Evolutionary conservation across 2,797 vertebrate species (phyloP).

Genomic region (Moxostoma hubbsi): DNA sequence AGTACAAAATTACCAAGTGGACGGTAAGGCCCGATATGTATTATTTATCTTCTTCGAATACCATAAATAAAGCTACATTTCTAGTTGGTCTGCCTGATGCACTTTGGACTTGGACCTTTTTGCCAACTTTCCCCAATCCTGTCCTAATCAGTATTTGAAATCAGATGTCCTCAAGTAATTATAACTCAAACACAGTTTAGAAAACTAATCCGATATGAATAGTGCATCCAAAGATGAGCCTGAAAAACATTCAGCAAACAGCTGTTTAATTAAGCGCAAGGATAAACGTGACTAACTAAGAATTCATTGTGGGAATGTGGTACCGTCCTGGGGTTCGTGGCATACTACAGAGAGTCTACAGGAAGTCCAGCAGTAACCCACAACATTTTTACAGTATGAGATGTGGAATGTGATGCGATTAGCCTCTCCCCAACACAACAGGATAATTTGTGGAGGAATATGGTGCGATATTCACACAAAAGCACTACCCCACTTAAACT

Average conservation of each 20-base stretch:
- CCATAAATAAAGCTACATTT: no score
- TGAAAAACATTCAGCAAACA: not conserved
- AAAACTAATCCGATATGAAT: no score
- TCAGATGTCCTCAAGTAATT: no score
- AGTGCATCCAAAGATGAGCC: not conserved
- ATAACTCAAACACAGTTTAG: no score
- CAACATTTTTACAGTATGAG: conserved; percentile 30
- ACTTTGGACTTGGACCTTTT: no score
- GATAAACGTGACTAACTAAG: conserved; percentile 1
- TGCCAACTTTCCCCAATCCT: no score
- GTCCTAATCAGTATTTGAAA: no score
- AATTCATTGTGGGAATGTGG: not conserved
- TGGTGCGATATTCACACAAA: not conserved
- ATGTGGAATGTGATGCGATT: conserved; percentile 43
- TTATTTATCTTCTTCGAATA: no score
- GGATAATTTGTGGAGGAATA: not conserved
- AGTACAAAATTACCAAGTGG: no score
- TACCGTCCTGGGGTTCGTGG: not conserved
- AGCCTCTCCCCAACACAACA: conserved; percentile 7
- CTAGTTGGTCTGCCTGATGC: no score
- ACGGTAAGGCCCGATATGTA: no score
- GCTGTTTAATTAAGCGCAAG: not conserved
- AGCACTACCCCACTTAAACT: conserved; percentile 2
- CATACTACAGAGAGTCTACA: conserved; percentile 7
- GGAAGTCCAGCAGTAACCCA: conserved; percentile 9